These are phyloP conservation scores for Blastobasis lacticolella DNA, from an alignment of 2,888 invertebrate genomes.

Conservation along the genomic window DNA sequence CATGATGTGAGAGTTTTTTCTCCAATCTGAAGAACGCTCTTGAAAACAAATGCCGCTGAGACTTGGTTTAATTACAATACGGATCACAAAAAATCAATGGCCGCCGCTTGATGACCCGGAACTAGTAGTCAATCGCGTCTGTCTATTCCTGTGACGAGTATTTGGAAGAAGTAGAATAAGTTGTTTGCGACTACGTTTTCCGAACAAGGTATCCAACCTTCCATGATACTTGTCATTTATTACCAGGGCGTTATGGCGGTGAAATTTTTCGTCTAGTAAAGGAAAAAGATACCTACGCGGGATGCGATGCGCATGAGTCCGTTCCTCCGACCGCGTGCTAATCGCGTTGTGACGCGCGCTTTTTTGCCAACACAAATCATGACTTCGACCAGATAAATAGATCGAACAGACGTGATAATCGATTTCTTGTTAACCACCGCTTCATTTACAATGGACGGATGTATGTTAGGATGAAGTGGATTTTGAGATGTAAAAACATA, in stretches of 20 bases:
- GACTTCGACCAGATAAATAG: conserved; percentile 32
- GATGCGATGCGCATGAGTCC: conserved; percentile 15
- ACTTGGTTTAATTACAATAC: conserved; percentile 17
- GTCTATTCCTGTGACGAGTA: conserved; percentile 14
- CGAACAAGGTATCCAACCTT: too few relatives aligned
- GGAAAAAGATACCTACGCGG: conserved; percentile 5
- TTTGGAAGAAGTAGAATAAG: too few relatives aligned
- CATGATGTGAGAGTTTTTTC: too few relatives aligned
- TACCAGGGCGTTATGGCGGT: too few relatives aligned
- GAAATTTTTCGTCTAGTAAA: too few relatives aligned
- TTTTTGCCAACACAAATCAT: conserved; percentile 41
- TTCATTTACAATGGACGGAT: too few relatives aligned
- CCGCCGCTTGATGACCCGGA: conserved; percentile 45
- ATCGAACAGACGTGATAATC: conserved; percentile 42
- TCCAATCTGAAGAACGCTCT: too few relatives aligned
- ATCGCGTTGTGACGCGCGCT: conserved; percentile 47
- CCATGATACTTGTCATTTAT: too few relatives aligned
- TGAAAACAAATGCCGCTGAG: not conserved
- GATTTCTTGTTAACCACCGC: conserved; percentile 31
- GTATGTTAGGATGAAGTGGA: too few relatives aligned
- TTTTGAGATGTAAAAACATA: too few relatives aligned
- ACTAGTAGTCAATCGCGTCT: conserved; percentile 34
- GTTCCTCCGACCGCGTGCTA: conserved; percentile 30
- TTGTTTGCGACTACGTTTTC: too few relatives aligned
- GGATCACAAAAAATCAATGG: conserved; percentile 34